Evolutionary conservation across 2,888 invertebrate species (phyloP).

Genomic region (Dicranocentrus wangi): DNA sequence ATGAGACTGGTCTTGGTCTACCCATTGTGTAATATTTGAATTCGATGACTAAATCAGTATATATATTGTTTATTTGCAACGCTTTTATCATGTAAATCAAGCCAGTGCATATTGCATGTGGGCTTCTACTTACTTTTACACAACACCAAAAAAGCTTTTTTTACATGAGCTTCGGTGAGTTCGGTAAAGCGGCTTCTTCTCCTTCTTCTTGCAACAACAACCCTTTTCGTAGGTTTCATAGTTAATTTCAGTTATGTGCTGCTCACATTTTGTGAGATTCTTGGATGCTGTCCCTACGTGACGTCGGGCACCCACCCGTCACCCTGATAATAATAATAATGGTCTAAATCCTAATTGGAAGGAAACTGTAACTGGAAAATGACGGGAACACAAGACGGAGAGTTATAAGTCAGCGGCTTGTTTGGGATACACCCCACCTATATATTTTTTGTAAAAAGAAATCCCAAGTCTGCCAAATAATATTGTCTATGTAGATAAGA

Average conservation of each 20-base stretch:
- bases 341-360: not conserved
- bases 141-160: no score
- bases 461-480: not conserved
- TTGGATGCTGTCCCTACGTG: no score
- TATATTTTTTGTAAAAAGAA: no score
- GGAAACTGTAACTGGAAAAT: constrained; percentile 8
- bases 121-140: not conserved
- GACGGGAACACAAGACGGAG: constrained; percentile 11
- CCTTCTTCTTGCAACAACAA: no score
- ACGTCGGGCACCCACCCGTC: no score
- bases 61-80: constrained; percentile 17
- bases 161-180: not conserved
- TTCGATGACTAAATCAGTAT: constrained; percentile 19
- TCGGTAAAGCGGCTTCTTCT: no score
- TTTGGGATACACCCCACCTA: not conserved
- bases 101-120: not conserved
- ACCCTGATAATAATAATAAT: not conserved
- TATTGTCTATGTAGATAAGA: not conserved
- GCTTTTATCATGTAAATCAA: constrained; percentile 19
- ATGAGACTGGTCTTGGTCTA: not conserved
- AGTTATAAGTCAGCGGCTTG: constrained; percentile 8
- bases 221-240: no score
- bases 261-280: no score
- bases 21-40: constrained; percentile 13
- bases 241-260: no score